Conservation (phyloP, 2,113 vertebrate genomes). For the Ammodytes dubius region DNA sequence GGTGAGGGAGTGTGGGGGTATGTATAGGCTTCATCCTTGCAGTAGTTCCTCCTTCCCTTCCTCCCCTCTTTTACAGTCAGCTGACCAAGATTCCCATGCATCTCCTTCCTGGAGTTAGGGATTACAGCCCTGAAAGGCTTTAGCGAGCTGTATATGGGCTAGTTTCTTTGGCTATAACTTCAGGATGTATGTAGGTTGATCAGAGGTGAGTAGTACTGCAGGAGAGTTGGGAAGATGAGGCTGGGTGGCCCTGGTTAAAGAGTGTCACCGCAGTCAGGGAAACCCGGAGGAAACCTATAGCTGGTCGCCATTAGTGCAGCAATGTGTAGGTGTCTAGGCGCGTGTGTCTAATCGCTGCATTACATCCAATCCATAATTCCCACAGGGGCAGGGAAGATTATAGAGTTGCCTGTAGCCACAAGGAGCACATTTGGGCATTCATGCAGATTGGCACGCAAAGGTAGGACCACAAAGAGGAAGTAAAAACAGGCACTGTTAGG, state of each 20-base stretch:
- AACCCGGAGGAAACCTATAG: slow-evolving; percentile 8
- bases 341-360: slow-evolving; percentile 61
- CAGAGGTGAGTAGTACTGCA: slow-evolving; percentile 38
- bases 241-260: slow-evolving; percentile 22
- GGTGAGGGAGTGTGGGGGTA: not conserved
- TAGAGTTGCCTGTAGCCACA: slow-evolving; percentile 31
- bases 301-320: slow-evolving; percentile 5
- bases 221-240: slow-evolving; percentile 5
- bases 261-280: slow-evolving; percentile 3
- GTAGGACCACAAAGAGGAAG: not conserved
- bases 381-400: slow-evolving; percentile 44
- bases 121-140: slow-evolving; percentile 68
- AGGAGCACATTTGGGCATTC: slow-evolving; percentile 54
- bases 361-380: slow-evolving; percentile 74
- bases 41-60: slow-evolving; percentile 41
- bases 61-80: slow-evolving; percentile 64
- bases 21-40: slow-evolving; percentile 32
- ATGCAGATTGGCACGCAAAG: slow-evolving; percentile 55
- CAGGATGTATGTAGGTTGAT: slow-evolving; percentile 53
- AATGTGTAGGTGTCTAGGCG: slow-evolving; percentile 25
- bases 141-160: slow-evolving; percentile 32
- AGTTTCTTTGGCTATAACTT: slow-evolving; percentile 29
- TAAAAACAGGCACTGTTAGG: not conserved
- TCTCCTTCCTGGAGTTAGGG: slow-evolving; percentile 51
- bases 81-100: slow-evolving; percentile 79